Base-by-base conservation (phyloP, 1,140 invertebrate genomes). In the Caenorhabditis briggsae region DNA sequence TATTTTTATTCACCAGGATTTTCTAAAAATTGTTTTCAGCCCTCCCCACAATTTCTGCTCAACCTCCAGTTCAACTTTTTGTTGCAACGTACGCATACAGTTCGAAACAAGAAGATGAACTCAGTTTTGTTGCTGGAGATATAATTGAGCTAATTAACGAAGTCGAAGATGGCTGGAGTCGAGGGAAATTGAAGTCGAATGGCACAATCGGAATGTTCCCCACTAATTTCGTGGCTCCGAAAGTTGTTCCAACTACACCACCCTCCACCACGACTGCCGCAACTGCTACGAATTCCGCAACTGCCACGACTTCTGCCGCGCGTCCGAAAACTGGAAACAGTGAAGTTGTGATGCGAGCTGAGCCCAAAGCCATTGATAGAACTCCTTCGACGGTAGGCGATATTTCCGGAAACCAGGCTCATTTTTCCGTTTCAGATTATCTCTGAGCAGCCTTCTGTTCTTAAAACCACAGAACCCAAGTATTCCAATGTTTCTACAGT, bases 131-230 rank as follows among this genome's bases (percentile, higher is more conserved):
- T 11, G 85, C 82, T 18, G 85, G 82, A 5, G 85, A 86, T 55
- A 53, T 82, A 2, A 58, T 86, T 61, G 85, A 86, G 48, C 9
- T 84, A 11, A 65, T 86, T 3, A 48, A 2, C 8, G 85, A 86
- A 61, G 56, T 86, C 9, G 85, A 86, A 64, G 85, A 86, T 55
- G 85, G 85, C 6, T 86, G 85, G 85, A 86, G 59, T 53, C 46
- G 56, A 43, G 85, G 85, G 16, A 82, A 82, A 82, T 16, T 70
- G 8, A 64, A 56, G 11, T 48, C 56, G 9, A 86, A 74, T 50
- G 85, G 85, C 7, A 5, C 46, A 1, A 33, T 86, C 6, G 85
- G 85, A 59, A 82, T 82, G 70, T 86, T 50, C 20, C 85, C 85
- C 5, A 86, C 85, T 9, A 86, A 86, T 59, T 86, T 86, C 55